Evolutionary conservation across 2,888 invertebrate genomes (phyloP).

Genomic region (Lasioglossum marginatum): DNA sequence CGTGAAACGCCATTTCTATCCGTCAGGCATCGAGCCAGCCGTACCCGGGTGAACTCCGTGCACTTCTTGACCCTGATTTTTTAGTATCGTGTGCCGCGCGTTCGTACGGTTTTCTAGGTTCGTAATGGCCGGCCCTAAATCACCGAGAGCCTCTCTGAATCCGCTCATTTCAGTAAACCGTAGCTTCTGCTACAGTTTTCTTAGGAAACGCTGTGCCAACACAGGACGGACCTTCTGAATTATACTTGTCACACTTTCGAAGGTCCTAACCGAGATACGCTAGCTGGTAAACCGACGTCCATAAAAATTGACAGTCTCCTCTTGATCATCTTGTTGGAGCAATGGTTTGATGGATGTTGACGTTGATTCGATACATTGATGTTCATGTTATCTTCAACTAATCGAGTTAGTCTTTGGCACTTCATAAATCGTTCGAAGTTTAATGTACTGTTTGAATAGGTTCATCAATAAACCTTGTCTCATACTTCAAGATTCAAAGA

Average conservation of each 20-base stretch:
- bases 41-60: background rate
- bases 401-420: background rate
- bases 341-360: background rate
- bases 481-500: background rate
- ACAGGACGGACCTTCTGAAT: background rate
- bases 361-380: background rate
- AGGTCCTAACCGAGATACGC: background rate
- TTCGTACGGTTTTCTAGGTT: conserved; percentile 15
- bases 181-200: background rate
- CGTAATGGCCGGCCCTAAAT: conserved; percentile 23
- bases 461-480: background rate
- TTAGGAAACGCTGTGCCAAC: background rate
- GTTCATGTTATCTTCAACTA: background rate
- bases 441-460: background rate
- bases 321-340: background rate
- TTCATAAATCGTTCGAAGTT: background rate
- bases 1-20: conserved; percentile 56
- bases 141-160: background rate
- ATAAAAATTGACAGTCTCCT: background rate
- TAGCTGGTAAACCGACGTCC: background rate
- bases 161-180: background rate
- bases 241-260: background rate
- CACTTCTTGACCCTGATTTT: conserved; percentile 41
- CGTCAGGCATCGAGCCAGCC: conserved; percentile 56
- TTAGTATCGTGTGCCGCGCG: conserved; percentile 31